Percentiles rank a stretch among this genome's conserved stretches.
Conservation (phyloP, 2,113 vertebrate genomes). For the Oryzias javanicus region DNA sequence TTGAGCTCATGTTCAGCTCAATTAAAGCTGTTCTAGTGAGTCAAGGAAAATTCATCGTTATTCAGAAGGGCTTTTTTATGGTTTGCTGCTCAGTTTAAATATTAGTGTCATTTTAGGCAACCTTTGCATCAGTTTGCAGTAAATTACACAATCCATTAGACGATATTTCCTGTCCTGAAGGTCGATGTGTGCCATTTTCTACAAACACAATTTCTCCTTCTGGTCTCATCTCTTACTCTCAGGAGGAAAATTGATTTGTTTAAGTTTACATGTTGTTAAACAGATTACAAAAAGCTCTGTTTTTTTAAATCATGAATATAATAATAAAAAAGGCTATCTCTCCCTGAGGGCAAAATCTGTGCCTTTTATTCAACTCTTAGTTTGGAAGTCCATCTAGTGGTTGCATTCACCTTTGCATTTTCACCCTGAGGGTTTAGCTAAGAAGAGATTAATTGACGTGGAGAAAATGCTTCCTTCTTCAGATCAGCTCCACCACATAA, state of each 20-base stretch:
- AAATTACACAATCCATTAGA: conserved; percentile 40
- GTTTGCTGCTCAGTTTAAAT: conserved; percentile 20
- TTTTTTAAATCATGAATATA: conserved; percentile 27
- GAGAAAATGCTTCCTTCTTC: not conserved
- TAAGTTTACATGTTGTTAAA: conserved; percentile 25
- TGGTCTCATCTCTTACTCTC: conserved; percentile 21
- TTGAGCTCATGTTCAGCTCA: no score
- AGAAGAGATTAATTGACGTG: conserved; percentile 7
- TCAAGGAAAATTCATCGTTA: no score
- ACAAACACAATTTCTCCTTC: conserved; percentile 37
- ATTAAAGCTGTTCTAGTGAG: no score
- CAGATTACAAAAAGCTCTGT: conserved; percentile 27
- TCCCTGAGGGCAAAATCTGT: conserved; percentile 21
- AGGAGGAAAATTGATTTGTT: conserved; percentile 5
- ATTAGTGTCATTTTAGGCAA: conserved; percentile 10
- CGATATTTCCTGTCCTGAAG: conserved; percentile 32
- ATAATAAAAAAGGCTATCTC: conserved; percentile 11
- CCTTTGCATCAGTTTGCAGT: conserved; percentile 8
- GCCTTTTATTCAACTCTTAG: conserved; percentile 30
- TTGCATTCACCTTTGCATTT: conserved; percentile 37
- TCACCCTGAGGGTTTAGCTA: not conserved
- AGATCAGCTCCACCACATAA: not conserved
- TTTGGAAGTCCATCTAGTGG: conserved; percentile 55
- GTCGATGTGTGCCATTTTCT: conserved; percentile 30
- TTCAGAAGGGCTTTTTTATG: not conserved